A percentile compares a stretch with the other conserved stretches of the same genome.
phyloP scores from a whole-genome alignment of 1,140 invertebrate genomes.

The Magallana ariakensis region DNA sequence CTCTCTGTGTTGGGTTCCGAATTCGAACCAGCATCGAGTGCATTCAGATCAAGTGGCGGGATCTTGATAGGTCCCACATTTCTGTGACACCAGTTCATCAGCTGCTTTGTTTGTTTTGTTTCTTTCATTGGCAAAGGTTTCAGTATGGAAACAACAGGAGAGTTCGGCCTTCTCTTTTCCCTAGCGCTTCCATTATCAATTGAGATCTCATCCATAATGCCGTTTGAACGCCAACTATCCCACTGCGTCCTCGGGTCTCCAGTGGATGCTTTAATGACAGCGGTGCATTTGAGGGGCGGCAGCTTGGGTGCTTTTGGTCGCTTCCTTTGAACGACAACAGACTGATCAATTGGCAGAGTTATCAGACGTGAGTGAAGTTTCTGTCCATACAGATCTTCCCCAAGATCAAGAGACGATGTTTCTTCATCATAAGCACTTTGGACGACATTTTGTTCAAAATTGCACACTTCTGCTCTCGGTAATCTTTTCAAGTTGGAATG shows the following conservation, averaged over 20 bases:
- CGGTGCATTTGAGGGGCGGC: background rate
- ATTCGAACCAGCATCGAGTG: background rate
- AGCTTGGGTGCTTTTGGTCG: background rate
- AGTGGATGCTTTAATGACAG: background rate
- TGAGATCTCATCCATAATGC: background rate
- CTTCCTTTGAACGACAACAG: background rate
- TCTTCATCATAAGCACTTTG: background rate
- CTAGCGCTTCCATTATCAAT: background rate
- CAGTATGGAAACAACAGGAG: background rate
- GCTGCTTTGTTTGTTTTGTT: background rate
- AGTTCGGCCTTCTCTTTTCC: background rate
- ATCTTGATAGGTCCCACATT: background rate
- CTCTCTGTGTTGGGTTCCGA: background rate
- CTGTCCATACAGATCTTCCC: background rate
- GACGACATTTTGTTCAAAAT: background rate
- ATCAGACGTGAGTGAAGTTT: background rate
- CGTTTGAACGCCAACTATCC: too few species aligned
- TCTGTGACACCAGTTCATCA: background rate
- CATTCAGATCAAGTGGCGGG: constrained; percentile 2
- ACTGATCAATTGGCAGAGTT: background rate
- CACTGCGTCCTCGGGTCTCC: background rate
- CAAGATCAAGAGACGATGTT: background rate
- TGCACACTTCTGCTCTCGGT: background rate
- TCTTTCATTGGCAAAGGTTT: background rate
- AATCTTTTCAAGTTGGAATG: background rate